Base-by-base conservation (phyloP, 1,140 invertebrate species). In the Temnothorax nylanderi region DNA sequence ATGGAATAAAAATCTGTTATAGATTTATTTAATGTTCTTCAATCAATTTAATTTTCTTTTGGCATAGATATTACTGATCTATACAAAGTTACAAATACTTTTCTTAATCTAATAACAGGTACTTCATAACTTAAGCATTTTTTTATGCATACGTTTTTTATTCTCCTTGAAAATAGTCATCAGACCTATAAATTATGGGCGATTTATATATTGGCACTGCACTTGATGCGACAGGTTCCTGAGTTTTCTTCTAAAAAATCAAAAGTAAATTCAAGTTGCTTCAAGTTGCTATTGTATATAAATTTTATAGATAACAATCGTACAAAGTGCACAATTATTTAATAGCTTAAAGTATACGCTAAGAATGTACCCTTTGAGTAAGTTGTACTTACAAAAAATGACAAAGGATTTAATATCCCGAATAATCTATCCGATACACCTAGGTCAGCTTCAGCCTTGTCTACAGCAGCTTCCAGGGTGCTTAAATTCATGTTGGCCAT, bases 391-490 rank as follows among this genome's bases (percentile, higher is more conserved):
- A 91, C 89, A 84, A 91, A 91, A 26, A 91, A 91, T 11, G 89
- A 93, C 60, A 94, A 91, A 34, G 92, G 92, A 87, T 93, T 94
- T 21, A 94, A 62, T 49, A 93, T 93, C 26, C 93, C 92, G 41
- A 93, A 91, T 58, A 94, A 72, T 87, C 88, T 87, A 71, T 94
- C 92, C 0, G 93, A 92, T n/a, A 93, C 89, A 10, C 92, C 92
- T 69, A 93, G 69, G 67, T 92, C 92, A 64, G 92, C 85, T 60
- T 94, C 93, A 21, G 93, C 92, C 44, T 78, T 92, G 2, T 94
- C 93, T 34, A 94, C 89, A 11, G 92, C 90, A 47, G 89, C 78
- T 87, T 94, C 93, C 41, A 94, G 78, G 6, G 88, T 88, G 18
- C 56, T 89, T 37, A 94, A 72, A 85, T 92, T 92, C 47, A 90